phyloP scores from a whole-genome alignment of 2,797 vertebrate species.

The Streptopelia turtur region DNA sequence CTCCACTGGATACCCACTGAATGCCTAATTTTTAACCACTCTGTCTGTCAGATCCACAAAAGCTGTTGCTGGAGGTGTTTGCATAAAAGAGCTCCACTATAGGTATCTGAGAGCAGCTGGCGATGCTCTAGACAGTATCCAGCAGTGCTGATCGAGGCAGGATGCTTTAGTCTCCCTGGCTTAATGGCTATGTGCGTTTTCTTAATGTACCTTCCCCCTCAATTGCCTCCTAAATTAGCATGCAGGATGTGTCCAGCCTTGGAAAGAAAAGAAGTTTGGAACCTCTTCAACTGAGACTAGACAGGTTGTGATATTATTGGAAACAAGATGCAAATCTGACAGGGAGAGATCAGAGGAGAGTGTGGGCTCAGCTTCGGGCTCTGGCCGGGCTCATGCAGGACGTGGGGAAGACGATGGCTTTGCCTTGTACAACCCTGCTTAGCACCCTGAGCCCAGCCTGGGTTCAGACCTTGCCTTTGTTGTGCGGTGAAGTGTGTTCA shows the following conservation, averaged over 20 bases:
- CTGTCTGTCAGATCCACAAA: slow-evolving; percentile 71
- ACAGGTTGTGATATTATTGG: background rate
- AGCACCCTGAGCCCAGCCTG: background rate
- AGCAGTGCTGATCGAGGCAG: slow-evolving; percentile 43
- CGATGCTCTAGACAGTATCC: slow-evolving; percentile 64
- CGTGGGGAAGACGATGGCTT: rapidly evolving
- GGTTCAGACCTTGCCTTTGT: background rate
- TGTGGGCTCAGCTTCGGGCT: background rate
- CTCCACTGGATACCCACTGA: slow-evolving; percentile 65
- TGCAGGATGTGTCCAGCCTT: slow-evolving; percentile 39
- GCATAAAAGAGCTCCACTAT: slow-evolving; percentile 66
- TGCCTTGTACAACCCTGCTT: rapidly evolving
- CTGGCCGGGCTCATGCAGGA: rapidly evolving
- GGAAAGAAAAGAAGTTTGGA: slow-evolving; percentile 34
- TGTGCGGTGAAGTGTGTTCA: rapidly evolving
- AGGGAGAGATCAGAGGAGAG: background rate
- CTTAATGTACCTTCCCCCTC: slow-evolving; percentile 47
- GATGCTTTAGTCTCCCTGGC: slow-evolving; percentile 61
- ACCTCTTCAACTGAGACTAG: background rate
- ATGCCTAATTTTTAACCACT: slow-evolving; percentile 73
- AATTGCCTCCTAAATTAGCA: slow-evolving; percentile 58
- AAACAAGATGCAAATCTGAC: background rate
- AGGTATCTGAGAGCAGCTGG: slow-evolving; percentile 68
- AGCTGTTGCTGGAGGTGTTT: slow-evolving; percentile 69
- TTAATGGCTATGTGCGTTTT: slow-evolving; percentile 59